Evolutionary conservation across 2,797 vertebrate genomes (phyloP).

Genomic region (Neostethus bicornis): DNA sequence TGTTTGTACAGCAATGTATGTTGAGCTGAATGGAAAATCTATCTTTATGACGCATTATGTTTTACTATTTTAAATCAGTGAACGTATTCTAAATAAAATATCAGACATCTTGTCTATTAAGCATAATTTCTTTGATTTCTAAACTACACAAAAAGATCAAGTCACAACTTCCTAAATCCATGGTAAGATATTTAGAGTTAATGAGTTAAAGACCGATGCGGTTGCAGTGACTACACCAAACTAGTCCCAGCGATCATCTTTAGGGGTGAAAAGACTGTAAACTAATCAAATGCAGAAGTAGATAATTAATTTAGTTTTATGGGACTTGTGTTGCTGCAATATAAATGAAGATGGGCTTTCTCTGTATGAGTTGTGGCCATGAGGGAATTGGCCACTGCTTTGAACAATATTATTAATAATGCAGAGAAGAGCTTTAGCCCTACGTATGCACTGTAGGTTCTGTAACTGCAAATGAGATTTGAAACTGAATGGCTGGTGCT

Average conservation of each 20-base stretch:
- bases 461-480: neutral
- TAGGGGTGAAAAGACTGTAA: neutral
- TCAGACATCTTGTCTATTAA: neutral
- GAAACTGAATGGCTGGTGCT: neutral
- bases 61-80: neutral
- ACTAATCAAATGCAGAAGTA: slow-evolving; percentile 1
- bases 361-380: neutral
- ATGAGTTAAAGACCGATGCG: too few species aligned
- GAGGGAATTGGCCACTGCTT: neutral
- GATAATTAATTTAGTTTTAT: neutral
- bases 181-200: too few species aligned
- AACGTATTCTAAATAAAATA: neutral
- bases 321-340: neutral
- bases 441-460: neutral
- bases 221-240: neutral
- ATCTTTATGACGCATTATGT: neutral
- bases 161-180: neutral
- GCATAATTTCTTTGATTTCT: neutral
- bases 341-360: slow-evolving; percentile 2
- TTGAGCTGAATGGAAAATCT: neutral
- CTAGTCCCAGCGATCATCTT: neutral
- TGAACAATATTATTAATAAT: slow-evolving; percentile 12
- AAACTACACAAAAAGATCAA: neutral
- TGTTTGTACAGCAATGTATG: neutral
- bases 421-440: slow-evolving; percentile 1